phyloP scores from a whole-genome alignment of 2,113 vertebrate genomes.

The Cochlearius cochlearius region DNA sequence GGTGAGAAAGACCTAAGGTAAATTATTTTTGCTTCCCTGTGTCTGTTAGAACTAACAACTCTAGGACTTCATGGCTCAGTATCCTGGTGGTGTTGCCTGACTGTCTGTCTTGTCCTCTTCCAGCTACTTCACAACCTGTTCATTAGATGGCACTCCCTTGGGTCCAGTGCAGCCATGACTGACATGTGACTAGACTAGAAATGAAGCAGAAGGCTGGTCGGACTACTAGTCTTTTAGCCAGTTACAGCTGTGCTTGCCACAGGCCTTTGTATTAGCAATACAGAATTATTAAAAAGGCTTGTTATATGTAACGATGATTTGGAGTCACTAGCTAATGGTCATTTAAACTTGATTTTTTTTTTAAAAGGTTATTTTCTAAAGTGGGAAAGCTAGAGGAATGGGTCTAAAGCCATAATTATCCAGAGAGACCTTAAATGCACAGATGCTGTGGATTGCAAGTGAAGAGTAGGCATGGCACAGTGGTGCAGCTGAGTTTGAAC shows the following conservation, averaged over 20 bases:
- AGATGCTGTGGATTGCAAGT: not conserved
- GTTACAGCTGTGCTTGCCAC: not conserved
- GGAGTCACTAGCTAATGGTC: not conserved
- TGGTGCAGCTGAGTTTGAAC: not conserved
- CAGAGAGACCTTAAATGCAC: not conserved
- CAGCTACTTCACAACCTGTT: not conserved
- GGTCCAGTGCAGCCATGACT: not conserved
- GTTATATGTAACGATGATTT: not conserved
- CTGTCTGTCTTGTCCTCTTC: not conserved
- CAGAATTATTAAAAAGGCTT: not conserved
- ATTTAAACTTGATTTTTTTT: not conserved
- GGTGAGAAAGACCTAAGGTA: not conserved
- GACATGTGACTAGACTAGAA: not conserved
- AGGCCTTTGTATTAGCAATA: not conserved
- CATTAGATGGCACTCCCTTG: not conserved
- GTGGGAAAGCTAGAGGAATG: not conserved
- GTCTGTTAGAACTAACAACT: not conserved
- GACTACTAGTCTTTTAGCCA: not conserved
- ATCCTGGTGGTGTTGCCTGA: not conserved
- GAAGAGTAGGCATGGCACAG: not conserved
- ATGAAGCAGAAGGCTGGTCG: not conserved
- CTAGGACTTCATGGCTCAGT: not conserved
- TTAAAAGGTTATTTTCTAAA: not conserved
- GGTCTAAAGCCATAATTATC: not conserved
- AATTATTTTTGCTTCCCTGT: not conserved